These are phyloP conservation scores for Hydrozoanthus gracilis DNA, from an alignment of 92 coral and sea anemone genomes.

Conservation along the genomic window DNA sequence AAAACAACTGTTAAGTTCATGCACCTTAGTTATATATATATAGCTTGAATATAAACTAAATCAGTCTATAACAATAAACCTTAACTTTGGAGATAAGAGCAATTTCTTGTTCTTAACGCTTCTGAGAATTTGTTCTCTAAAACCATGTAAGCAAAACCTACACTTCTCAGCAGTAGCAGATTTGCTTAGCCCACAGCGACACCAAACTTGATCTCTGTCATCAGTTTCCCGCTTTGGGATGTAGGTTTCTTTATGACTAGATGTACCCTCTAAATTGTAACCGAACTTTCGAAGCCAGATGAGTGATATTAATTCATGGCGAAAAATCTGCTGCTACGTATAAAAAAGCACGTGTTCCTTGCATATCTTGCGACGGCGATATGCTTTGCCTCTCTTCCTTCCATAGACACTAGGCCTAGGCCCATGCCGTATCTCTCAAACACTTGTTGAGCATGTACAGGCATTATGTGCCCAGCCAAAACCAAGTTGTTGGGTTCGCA, in stretches of 20 bases:
- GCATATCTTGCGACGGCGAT: constrained; percentile 51
- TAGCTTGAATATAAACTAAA: no score
- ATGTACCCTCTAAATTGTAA: neutral
- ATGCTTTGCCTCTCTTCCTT: constrained; percentile 74
- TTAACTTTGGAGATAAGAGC: neutral
- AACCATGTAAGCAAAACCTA: neutral
- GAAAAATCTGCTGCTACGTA: constrained; percentile 61
- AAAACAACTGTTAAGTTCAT: no score
- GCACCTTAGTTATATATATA: no score
- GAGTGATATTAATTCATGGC: constrained; percentile 62
- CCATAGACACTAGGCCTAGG: constrained; percentile 60
- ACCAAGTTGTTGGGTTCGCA: constrained; percentile 52
- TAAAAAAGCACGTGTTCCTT: constrained; percentile 45
- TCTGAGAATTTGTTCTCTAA: neutral
- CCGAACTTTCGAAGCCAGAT: constrained; percentile 32
- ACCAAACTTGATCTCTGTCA: neutral
- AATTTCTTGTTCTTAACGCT: neutral
- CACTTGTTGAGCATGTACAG: constrained; percentile 57
- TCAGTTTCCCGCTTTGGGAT: neutral
- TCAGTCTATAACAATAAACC: no score
- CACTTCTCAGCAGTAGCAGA: neutral
- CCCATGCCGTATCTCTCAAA: constrained; percentile 59
- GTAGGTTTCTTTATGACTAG: neutral
- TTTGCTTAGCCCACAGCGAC: neutral
- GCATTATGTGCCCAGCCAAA: constrained; percentile 63